phyloP scores from a whole-genome alignment of 2,888 invertebrate genomes.

The Urechis unicinctus region DNA sequence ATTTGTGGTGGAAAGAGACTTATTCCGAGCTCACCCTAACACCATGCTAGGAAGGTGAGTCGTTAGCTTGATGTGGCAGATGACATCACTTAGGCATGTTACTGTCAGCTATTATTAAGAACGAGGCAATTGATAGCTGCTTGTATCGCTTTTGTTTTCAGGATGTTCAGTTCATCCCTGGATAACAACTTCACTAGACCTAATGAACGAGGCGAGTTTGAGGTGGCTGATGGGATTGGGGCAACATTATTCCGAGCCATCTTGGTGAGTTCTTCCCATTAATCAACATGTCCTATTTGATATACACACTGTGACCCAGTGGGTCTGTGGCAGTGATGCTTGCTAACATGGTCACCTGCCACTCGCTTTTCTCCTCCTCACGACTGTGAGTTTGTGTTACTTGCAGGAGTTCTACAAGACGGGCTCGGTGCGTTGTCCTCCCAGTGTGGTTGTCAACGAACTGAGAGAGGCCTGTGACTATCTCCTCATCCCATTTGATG shows the following conservation, averaged over 20 bases:
- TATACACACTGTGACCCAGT: no score
- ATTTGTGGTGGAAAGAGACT: constrained; percentile 85
- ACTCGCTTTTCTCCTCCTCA: no score
- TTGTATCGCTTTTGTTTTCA: constrained; percentile 33
- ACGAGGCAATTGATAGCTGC: no score
- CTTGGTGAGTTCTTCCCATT: constrained; percentile 53
- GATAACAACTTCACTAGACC: constrained; percentile 77
- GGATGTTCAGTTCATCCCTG: constrained; percentile 90
- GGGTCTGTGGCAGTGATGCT: no score
- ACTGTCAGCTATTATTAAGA: not conserved
- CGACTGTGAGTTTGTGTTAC: no score
- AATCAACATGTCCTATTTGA: not conserved
- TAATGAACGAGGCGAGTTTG: constrained; percentile 94
- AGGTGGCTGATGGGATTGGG: constrained; percentile 93
- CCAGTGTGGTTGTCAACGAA: constrained; percentile 91
- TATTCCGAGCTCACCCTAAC: constrained; percentile 91
- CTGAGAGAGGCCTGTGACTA: constrained; percentile 98
- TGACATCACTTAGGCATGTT: no score
- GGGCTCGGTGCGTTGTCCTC: constrained; percentile 87
- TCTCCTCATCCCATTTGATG: constrained; percentile 93
- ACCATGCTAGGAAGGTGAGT: constrained; percentile 85
- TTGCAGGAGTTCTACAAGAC: constrained; percentile 85
- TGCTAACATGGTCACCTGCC: no score
- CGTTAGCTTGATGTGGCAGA: no score
- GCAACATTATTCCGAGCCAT: constrained; percentile 92